Evolutionary conservation across 2,888 invertebrate species (phyloP).

Genomic region (Dolichopus griseipennis): DNA sequence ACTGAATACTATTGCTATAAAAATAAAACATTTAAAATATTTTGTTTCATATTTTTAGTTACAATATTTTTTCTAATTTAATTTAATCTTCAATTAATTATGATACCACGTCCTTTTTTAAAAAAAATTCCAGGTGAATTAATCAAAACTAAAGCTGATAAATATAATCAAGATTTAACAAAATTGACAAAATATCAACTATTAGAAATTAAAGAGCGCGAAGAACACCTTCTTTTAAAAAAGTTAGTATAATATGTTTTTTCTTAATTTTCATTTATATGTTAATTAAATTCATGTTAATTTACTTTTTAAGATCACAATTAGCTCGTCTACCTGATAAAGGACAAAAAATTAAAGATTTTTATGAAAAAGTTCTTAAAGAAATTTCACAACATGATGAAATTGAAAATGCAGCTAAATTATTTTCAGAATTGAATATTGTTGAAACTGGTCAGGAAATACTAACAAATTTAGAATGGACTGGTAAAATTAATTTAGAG

Average conservation of each 20-base stretch:
- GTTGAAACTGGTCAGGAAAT: slow-evolving; percentile 30
- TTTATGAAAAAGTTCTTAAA: slow-evolving; percentile 31
- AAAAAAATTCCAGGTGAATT: slow-evolving; percentile 21
- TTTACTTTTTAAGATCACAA: slow-evolving; percentile 28
- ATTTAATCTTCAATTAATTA: not conserved
- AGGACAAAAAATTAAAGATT: slow-evolving; percentile 35
- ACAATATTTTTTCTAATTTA: too few relatives aligned
- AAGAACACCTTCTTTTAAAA: slow-evolving; percentile 33
- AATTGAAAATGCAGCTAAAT: slow-evolving; percentile 32
- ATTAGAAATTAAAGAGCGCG: slow-evolving; percentile 36
- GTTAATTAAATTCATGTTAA: not conserved
- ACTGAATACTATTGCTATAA: too few relatives aligned
- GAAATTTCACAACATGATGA: slow-evolving; percentile 34
- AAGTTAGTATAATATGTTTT: slow-evolving; percentile 36
- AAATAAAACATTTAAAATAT: too few relatives aligned
- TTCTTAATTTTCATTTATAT: not conserved
- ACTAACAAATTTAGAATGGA: slow-evolving; percentile 38
- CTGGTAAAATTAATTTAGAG: slow-evolving; percentile 24
- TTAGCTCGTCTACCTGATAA: slow-evolving; percentile 36
- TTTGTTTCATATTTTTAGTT: too few relatives aligned
- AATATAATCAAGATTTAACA: slow-evolving; percentile 30
- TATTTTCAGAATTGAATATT: slow-evolving; percentile 38
- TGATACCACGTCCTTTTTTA: slow-evolving; percentile 15
- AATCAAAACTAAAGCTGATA: slow-evolving; percentile 28
- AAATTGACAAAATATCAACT: slow-evolving; percentile 31